phyloP scores from a whole-genome alignment of 2,797 vertebrate species.

The Gouania willdenowi region DNA sequence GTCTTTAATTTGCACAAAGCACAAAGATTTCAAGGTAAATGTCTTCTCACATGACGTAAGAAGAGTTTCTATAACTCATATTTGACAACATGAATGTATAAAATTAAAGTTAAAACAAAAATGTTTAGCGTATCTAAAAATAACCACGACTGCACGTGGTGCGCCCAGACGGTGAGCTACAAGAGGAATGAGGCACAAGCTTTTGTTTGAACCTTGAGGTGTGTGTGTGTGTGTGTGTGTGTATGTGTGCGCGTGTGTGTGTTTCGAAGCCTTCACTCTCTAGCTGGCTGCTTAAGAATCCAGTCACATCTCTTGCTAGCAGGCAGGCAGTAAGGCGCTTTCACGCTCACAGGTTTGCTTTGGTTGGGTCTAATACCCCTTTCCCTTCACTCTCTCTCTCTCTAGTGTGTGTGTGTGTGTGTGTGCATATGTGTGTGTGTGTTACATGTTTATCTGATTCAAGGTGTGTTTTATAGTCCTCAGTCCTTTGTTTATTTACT shows the following conservation, averaged over 20 bases:
- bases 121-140: no score
- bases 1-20: no score
- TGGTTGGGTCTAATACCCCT: constrained; percentile 95
- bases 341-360: constrained; percentile 98
- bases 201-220: constrained; percentile 58
- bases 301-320: constrained; percentile 97
- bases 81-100: no score
- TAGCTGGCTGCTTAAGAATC: constrained; percentile 98
- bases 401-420: constrained; percentile 2
- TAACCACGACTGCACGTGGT: no score
- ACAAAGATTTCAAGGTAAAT: no score
- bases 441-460: constrained; percentile 18
- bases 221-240: constrained; percentile 36
- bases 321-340: constrained; percentile 98
- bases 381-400: constrained; percentile 78
- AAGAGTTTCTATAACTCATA: no score
- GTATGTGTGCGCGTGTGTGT: constrained; percentile 40
- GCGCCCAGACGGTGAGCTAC: constrained; percentile 40
- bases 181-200: constrained; percentile 49
- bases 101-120: no score
- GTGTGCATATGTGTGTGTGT: background rate
- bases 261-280: constrained; percentile 58
- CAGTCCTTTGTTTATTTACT: constrained; percentile 56
- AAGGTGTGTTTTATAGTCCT: constrained; percentile 30
- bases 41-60: no score